Conservation (phyloP, 2,888 invertebrate genomes). For the Rhamnusium bicolor region DNA sequence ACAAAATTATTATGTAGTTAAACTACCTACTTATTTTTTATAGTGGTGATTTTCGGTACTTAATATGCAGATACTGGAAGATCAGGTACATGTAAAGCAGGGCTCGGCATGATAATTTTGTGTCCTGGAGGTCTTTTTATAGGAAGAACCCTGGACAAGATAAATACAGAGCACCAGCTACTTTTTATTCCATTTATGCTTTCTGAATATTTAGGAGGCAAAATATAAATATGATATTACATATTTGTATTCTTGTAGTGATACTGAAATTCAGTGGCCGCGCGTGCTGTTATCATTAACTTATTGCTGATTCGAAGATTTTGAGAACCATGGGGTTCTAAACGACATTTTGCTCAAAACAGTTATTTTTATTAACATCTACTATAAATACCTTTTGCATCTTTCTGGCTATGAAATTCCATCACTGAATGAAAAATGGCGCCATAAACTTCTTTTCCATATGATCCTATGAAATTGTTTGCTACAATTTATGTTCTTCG, state of each 20-base stretch:
- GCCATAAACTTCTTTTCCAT: too few relatives aligned
- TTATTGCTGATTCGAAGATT: background rate
- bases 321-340: too few relatives aligned
- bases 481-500: too few relatives aligned
- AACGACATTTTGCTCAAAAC: too few relatives aligned
- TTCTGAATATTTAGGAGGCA: constrained; percentile 22
- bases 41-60: constrained; percentile 24
- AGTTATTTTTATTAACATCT: too few relatives aligned
- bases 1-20: background rate
- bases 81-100: constrained; percentile 7
- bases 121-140: constrained; percentile 31
- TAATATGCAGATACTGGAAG: constrained; percentile 34
- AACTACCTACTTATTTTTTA: constrained; percentile 11
- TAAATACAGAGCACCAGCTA: constrained; percentile 18
- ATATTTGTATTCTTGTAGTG: background rate
- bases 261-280: background rate
- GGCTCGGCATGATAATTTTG: constrained; percentile 30
- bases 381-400: too few relatives aligned
- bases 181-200: constrained; percentile 23
- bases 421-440: too few relatives aligned
- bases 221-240: background rate
- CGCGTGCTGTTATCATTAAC: background rate
- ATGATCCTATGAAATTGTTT: too few relatives aligned
- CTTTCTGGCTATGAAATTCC: too few relatives aligned
- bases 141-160: constrained; percentile 15